Evolutionary conservation across 2,888 invertebrate species (phyloP).

Genomic region (Aplocera efformata): DNA sequence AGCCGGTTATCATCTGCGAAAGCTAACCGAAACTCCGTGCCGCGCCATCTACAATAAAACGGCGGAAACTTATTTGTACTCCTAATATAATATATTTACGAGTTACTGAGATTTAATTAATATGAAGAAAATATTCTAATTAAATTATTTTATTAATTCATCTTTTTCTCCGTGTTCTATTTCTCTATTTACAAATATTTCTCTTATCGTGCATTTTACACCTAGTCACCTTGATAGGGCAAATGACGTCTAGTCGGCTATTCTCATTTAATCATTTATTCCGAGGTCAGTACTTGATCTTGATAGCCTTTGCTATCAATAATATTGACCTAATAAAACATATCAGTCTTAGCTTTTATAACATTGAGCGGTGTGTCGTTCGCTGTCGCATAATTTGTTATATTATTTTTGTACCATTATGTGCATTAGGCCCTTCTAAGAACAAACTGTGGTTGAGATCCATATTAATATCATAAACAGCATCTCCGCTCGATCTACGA

Average conservation of each 20-base stretch:
- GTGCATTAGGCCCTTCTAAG: slow-evolving; percentile 4
- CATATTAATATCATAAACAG: slow-evolving; percentile 26
- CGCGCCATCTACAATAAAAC: too few relatives aligned
- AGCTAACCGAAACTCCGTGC: too few relatives aligned
- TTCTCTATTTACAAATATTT: too few relatives aligned
- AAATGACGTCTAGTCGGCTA: slow-evolving; percentile 26
- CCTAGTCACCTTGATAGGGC: slow-evolving; percentile 33
- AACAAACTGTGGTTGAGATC: slow-evolving; percentile 14
- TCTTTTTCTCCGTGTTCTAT: too few relatives aligned
- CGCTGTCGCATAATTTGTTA: slow-evolving; percentile 4
- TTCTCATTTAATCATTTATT: slow-evolving; percentile 38
- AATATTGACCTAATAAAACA: slow-evolving; percentile 32
- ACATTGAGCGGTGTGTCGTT: slow-evolving; percentile 1
- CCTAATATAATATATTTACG: too few relatives aligned
- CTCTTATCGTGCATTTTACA: slow-evolving; percentile 18
- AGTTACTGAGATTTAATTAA: too few relatives aligned
- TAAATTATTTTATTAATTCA: too few relatives aligned
- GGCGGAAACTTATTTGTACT: too few relatives aligned
- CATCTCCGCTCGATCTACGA: slow-evolving; percentile 39
- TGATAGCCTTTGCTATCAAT: slow-evolving; percentile 51
- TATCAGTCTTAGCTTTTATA: slow-evolving; percentile 21
- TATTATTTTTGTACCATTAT: slow-evolving; percentile 2
- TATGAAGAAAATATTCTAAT: too few relatives aligned
- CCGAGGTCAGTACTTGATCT: slow-evolving; percentile 41
- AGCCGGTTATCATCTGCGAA: too few relatives aligned